A percentile compares a stretch with the other conserved stretches of the same genome.
These are phyloP conservation scores for Chrysemys picta DNA, from an alignment of 2,113 vertebrate genomes.

Conservation along the genomic window DNA sequence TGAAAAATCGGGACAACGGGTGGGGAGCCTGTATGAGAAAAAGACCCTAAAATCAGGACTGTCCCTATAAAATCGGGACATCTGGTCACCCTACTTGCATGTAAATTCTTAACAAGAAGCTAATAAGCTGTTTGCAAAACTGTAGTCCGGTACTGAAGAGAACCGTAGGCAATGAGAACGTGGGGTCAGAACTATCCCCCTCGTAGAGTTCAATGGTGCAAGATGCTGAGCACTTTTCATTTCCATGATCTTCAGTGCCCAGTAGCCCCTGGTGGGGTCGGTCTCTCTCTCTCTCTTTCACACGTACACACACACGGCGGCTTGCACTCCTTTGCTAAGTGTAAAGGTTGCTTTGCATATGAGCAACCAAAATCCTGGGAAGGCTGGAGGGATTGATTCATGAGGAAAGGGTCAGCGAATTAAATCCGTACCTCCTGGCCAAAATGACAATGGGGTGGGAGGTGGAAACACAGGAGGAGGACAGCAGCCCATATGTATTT, in stretches of 20 bases:
- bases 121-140: rapidly evolving
- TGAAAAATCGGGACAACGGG: too few species aligned
- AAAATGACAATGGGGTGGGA: rapidly evolving
- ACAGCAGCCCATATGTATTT: neutral
- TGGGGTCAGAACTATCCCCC: neutral
- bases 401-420: neutral
- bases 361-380: neutral
- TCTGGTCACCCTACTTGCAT: neutral
- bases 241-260: neutral
- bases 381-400: neutral
- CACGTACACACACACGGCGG: too few species aligned
- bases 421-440: too few species aligned
- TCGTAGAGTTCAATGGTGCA: too few species aligned
- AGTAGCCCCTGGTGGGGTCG: neutral
- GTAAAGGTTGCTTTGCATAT: neutral
- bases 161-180: neutral
- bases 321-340: rapidly evolving
- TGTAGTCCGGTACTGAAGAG: neutral
- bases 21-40: too few species aligned
- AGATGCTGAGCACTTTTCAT: neutral
- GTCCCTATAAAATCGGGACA: too few species aligned
- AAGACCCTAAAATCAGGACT: too few species aligned
- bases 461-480: neutral
- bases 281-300: too few species aligned
- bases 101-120: neutral